Evolutionary conservation across 2,113 vertebrate species (phyloP).

Genomic region (Phodopus roborovskii): DNA sequence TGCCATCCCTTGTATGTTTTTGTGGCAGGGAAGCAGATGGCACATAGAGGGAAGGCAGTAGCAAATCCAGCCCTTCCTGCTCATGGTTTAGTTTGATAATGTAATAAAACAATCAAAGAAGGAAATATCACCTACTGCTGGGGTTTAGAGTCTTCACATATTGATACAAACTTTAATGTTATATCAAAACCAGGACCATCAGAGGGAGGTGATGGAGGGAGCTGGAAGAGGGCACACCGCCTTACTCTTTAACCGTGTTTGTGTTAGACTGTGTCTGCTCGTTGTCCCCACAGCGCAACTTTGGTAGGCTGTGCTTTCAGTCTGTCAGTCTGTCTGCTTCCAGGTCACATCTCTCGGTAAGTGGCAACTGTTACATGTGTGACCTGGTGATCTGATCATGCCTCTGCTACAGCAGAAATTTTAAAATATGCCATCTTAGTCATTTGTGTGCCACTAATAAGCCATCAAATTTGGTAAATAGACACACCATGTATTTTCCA

Average conservation of each 20-base stretch:
- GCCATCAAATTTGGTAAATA: not conserved
- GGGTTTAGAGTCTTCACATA: not conserved
- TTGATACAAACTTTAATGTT: not conserved
- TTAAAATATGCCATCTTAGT: not conserved
- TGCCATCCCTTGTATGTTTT: not conserved
- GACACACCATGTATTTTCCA: not conserved
- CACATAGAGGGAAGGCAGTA: not conserved
- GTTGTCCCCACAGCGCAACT: not conserved
- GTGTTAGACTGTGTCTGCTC: not conserved
- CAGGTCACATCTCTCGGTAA: conserved; percentile 2
- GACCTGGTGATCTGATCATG: not conserved
- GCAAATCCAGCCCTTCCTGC: not conserved
- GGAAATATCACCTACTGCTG: not conserved
- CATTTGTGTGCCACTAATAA: not conserved
- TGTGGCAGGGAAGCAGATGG: not conserved
- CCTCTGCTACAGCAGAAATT: not conserved
- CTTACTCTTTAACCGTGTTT: not conserved
- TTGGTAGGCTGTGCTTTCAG: not conserved
- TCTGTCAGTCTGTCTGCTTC: no score
- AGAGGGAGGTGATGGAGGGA: not conserved
- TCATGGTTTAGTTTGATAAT: not conserved
- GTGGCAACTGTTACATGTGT: not conserved
- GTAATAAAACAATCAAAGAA: not conserved
- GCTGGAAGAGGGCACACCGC: not conserved
- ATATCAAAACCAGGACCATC: not conserved